Evolutionary conservation across 2,888 invertebrate species (phyloP).

Genomic region (Drosophila hamatofila): DNA sequence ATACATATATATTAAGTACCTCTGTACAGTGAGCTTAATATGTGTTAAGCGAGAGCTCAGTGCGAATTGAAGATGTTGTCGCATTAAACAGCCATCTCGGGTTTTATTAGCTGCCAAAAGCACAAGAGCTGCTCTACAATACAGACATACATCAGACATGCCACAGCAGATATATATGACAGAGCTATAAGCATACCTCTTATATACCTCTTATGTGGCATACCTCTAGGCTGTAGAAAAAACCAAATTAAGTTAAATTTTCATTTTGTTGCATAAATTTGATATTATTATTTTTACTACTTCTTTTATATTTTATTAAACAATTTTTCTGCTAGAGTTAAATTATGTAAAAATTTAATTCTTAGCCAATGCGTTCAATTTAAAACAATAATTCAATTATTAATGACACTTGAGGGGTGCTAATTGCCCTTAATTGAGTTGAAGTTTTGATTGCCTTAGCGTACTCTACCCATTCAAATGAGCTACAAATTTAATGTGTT

Average conservation of each 20-base stretch:
- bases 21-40: constrained; percentile 24
- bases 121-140: background rate
- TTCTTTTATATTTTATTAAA: too few relatives aligned
- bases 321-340: too few relatives aligned
- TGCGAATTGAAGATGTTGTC: constrained; percentile 56
- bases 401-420: background rate
- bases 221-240: background rate
- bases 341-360: too few relatives aligned
- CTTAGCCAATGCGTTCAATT: background rate
- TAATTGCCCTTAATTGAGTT: background rate
- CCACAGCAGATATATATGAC: background rate
- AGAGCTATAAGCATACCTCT: too few relatives aligned
- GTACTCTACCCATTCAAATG: background rate
- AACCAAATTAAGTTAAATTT: background rate
- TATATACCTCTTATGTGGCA: background rate
- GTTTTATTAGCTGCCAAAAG: constrained; percentile 58
- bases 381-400: background rate
- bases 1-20: constrained; percentile 14
- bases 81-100: constrained; percentile 57
- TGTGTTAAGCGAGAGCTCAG: constrained; percentile 35
- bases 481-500: background rate
- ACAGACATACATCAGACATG: background rate
- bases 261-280: background rate
- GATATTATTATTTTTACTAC: background rate
- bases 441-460: background rate